A percentile compares a stretch with the other conserved stretches of the same genome.
Evolutionary conservation across 2,888 invertebrate species (phyloP).

Genomic region (Cryptophagus acutangulus): DNA sequence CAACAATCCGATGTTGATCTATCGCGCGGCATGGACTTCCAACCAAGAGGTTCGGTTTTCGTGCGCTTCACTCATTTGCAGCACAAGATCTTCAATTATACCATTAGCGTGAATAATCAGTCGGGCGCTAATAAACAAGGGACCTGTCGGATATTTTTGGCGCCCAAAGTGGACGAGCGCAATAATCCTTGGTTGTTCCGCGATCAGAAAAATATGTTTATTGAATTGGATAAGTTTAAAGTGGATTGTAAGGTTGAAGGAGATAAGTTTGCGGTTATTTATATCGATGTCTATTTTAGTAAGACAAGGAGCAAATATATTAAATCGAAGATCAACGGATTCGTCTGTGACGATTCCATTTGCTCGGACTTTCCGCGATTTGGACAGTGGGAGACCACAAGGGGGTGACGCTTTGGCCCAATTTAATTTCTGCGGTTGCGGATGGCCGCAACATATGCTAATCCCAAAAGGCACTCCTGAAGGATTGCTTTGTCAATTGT

Average conservation of each 20-base stretch:
- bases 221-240: conserved; percentile 70
- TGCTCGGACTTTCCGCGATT: conserved; percentile 71
- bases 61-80: conserved; percentile 68
- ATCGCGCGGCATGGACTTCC: conserved; percentile 76
- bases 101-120: conserved; percentile 42
- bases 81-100: conserved; percentile 65
- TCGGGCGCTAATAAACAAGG: conserved; percentile 50
- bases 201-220: conserved; percentile 62
- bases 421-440: conserved; percentile 83
- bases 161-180: conserved; percentile 62
- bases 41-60: conserved; percentile 66
- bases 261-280: not conserved
- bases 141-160: conserved; percentile 66
- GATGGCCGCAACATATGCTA: conserved; percentile 81
- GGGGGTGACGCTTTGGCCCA: conserved; percentile 51
- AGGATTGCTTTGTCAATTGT: conserved; percentile 65
- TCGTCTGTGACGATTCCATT: conserved; percentile 81
- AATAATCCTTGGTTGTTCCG: conserved; percentile 59
- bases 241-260: conserved; percentile 54
- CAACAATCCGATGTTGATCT: conserved; percentile 73
- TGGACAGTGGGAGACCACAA: conserved; percentile 58
- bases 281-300: conserved; percentile 52
- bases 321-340: conserved; percentile 61
- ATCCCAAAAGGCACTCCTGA: conserved; percentile 64
- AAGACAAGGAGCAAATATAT: conserved; percentile 60